Conservation (phyloP, 2,113 vertebrate genomes). For the Gymnorhina tibicen region DNA sequence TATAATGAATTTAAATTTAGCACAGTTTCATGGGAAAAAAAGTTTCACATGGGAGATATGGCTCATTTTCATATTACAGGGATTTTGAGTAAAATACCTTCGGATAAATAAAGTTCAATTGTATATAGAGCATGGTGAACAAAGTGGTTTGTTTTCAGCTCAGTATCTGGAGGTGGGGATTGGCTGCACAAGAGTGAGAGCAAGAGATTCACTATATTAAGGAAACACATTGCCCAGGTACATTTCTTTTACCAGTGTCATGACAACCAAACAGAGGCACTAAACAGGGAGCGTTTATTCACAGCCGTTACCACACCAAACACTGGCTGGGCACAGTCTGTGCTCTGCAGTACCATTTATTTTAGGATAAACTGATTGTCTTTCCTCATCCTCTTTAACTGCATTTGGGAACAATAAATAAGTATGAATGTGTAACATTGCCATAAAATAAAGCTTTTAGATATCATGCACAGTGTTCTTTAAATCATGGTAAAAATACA, state of each 20-base stretch:
- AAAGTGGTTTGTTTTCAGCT: not conserved
- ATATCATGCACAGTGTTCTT: not conserved
- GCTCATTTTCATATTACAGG: not conserved
- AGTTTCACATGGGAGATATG: fast-evolving
- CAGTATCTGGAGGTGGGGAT: not conserved
- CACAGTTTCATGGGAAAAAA: not conserved
- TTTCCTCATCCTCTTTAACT: not conserved
- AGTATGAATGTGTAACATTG: not conserved
- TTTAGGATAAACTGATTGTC: not conserved
- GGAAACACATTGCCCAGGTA: not conserved
- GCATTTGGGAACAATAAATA: not conserved
- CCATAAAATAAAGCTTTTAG: not conserved
- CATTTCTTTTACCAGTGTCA: not conserved
- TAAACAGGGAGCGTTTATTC: not conserved
- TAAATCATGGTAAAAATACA: not conserved
- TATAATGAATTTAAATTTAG: not conserved
- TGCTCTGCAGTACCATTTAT: not conserved
- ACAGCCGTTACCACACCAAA: not conserved
- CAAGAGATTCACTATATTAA: not conserved
- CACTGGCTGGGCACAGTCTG: not conserved
- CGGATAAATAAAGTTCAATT: not conserved
- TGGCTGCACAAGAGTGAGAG: not conserved
- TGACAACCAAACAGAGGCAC: not conserved
- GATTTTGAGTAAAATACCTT: not conserved
- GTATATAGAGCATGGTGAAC: not conserved